Conservation (phyloP, 2,888 invertebrate genomes). For the Caenorhabditis drosophilae region DNA sequence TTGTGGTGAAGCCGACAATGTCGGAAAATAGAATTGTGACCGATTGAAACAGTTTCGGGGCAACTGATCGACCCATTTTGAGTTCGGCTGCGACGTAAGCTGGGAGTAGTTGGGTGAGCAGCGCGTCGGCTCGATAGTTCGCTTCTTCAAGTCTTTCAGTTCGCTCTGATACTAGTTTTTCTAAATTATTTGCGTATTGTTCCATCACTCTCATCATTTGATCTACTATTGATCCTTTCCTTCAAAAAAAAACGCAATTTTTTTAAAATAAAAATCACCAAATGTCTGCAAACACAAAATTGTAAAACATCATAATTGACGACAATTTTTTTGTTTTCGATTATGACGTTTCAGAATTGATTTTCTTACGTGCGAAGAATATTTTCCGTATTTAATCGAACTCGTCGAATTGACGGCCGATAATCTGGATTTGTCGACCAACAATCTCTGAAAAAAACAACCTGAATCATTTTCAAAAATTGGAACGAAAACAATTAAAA, state of each 20-base stretch:
- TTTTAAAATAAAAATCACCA: too few relatives aligned
- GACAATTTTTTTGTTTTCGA: too few relatives aligned
- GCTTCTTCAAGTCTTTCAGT: constrained; percentile 69
- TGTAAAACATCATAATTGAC: too few relatives aligned
- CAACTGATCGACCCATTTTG: constrained; percentile 63
- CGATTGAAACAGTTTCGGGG: constrained; percentile 58
- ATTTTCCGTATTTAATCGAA: constrained; percentile 66
- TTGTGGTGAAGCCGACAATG: constrained; percentile 62
- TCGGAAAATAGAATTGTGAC: constrained; percentile 62
- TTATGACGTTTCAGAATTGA: too few relatives aligned
- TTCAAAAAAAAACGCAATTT: too few relatives aligned
- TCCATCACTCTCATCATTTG: constrained; percentile 65
- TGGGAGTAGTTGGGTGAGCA: constrained; percentile 63
- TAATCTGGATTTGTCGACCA: constrained; percentile 68
- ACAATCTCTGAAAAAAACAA: constrained; percentile 61
- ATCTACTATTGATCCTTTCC: constrained; percentile 59
- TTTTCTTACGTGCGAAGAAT: too few relatives aligned
- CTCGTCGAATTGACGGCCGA: constrained; percentile 63
- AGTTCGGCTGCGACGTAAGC: constrained; percentile 64
- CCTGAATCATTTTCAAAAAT: too few relatives aligned
- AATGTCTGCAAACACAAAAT: too few relatives aligned
- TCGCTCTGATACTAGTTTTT: constrained; percentile 65
- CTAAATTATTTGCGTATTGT: constrained; percentile 67
- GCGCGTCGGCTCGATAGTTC: constrained; percentile 63
- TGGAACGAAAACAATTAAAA: too few relatives aligned